Conservation (phyloP, 2,888 invertebrate genomes). For the Cantharis flavilabris region DNA sequence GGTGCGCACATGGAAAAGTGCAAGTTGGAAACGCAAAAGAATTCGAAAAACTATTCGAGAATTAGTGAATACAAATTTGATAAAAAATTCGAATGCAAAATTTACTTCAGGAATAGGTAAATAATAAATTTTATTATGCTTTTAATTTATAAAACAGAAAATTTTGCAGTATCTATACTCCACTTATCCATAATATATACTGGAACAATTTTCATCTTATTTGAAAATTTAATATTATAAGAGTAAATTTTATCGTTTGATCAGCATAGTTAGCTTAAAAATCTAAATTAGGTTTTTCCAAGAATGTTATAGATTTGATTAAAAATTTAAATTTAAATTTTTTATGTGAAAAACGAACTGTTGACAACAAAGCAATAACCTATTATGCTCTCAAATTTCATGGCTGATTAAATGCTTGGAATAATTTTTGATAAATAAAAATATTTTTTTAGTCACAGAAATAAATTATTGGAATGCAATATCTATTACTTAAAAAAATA, state of each 20-base stretch:
- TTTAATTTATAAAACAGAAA: not conserved
- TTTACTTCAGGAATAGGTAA: slow-evolving; percentile 31
- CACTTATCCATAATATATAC: not conserved
- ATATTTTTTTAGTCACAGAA: not conserved
- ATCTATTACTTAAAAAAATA: too few species aligned
- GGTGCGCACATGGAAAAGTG: slow-evolving; percentile 33
- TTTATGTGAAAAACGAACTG: not conserved
- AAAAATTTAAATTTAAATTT: not conserved
- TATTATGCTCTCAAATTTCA: not conserved
- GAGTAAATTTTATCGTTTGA: not conserved
- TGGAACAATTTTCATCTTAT: not conserved
- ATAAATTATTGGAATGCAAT: not conserved
- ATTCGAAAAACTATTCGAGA: slow-evolving; percentile 20
- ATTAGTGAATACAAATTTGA: slow-evolving; percentile 18
- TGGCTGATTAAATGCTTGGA: not conserved
- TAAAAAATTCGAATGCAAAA: slow-evolving; percentile 16
- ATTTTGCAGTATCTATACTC: not conserved
- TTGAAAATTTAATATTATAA: not conserved
- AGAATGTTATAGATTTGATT: too few species aligned
- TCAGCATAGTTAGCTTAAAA: not conserved
- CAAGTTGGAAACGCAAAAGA: slow-evolving; percentile 24
- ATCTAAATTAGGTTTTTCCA: not conserved
- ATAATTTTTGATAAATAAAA: not conserved
- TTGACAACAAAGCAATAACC: not conserved
- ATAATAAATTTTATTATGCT: not conserved